These are phyloP conservation scores for Ormyrus rosae DNA, from an alignment of 2,888 invertebrate species.

Conservation along the genomic window DNA sequence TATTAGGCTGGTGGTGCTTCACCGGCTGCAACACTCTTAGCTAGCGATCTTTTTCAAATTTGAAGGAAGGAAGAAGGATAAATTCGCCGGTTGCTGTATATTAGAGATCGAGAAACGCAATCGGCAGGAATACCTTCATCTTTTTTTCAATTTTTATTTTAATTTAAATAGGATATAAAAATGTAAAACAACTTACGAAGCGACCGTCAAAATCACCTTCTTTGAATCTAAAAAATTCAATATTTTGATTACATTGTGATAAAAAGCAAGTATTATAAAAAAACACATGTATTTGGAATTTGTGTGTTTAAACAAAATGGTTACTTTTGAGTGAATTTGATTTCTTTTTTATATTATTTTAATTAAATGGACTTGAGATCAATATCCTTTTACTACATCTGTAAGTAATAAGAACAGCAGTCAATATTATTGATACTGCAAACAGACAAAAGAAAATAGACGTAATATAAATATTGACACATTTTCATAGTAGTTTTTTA, in stretches of 20 bases:
- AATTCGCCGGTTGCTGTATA: conserved; percentile 16
- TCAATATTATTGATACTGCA: too few relatives aligned
- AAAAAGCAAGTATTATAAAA: neutral
- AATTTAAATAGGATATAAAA: conserved; percentile 32
- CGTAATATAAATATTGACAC: too few relatives aligned
- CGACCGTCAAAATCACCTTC: conserved; percentile 32
- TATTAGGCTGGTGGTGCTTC: neutral
- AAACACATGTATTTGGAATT: too few relatives aligned
- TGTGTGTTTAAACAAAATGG: too few relatives aligned
- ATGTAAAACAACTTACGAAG: conserved; percentile 9
- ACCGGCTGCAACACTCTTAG: conserved; percentile 24
- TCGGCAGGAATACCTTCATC: conserved; percentile 14
- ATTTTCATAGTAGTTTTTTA: too few relatives aligned
- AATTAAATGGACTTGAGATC: neutral
- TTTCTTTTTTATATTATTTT: conserved; percentile 21
- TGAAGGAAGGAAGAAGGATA: conserved; percentile 37
- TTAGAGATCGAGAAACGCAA: neutral
- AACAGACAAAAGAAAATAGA: too few relatives aligned
- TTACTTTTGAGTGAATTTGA: neutral
- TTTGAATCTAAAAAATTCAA: conserved; percentile 22
- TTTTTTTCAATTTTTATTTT: conserved; percentile 30
- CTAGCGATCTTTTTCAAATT: conserved; percentile 53
- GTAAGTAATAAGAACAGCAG: neutral
- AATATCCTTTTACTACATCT: neutral
- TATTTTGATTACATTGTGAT: conserved; percentile 34